Conservation (phyloP, 2,113 vertebrate genomes). For the Xiphophorus couchianus region DNA sequence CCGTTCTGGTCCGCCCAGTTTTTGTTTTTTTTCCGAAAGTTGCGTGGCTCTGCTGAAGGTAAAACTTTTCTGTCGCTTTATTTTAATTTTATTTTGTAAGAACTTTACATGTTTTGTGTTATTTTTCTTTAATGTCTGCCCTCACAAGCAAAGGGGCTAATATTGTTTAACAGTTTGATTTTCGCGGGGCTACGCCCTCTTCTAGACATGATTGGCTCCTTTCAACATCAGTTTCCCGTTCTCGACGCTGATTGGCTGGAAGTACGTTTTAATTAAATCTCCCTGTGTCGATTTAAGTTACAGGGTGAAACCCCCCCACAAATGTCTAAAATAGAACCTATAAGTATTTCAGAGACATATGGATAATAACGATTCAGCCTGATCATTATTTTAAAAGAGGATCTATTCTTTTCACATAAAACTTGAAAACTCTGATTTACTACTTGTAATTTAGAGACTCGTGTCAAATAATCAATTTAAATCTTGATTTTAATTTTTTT, state of each 20-base stretch:
- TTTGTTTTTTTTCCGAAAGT: not conserved
- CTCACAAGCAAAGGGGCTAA: slow-evolving; percentile 2
- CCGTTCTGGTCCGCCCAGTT: not conserved
- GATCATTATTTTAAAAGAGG: too few species aligned
- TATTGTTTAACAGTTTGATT: slow-evolving; percentile 28
- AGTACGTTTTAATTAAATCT: not conserved
- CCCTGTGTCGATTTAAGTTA: not conserved
- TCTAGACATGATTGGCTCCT: slow-evolving; percentile 15
- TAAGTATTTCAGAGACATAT: too few species aligned
- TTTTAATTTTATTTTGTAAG: too few species aligned
- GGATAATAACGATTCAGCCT: too few species aligned
- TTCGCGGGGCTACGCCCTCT: slow-evolving; percentile 57
- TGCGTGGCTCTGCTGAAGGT: not conserved
- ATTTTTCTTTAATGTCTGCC: not conserved
- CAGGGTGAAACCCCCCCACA: too few species aligned
- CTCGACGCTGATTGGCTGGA: slow-evolving; percentile 43
- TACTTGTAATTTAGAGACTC: too few species aligned
- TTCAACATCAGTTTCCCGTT: not conserved
- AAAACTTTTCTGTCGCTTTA: not conserved
- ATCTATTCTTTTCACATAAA: too few species aligned
- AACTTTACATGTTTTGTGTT: not conserved
- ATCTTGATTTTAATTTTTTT: too few species aligned
- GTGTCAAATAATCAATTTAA: too few species aligned
- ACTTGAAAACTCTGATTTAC: too few species aligned
- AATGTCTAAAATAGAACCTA: not conserved